phyloP scores from a whole-genome alignment of 2,888 invertebrate genomes.

The Phaedon cochleariae region DNA sequence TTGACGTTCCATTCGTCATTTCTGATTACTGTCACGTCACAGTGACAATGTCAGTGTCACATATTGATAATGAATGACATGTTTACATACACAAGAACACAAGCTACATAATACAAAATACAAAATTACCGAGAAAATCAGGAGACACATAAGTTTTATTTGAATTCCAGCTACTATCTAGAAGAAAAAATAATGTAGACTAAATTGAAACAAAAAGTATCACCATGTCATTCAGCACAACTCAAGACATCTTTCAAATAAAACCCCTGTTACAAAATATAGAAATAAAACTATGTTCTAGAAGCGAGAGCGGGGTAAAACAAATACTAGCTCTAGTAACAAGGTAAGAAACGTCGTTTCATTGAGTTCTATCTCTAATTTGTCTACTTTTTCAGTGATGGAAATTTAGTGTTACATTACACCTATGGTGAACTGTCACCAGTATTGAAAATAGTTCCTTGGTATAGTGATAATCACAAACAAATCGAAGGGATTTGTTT shows the following conservation, averaged over 20 bases:
- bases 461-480: constrained; percentile 59
- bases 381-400: constrained; percentile 49
- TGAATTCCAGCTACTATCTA: not conserved
- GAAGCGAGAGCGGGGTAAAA: constrained; percentile 61
- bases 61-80: no score
- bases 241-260: constrained; percentile 58
- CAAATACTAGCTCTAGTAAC: constrained; percentile 55
- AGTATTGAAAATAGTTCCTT: constrained; percentile 58
- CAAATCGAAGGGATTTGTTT: constrained; percentile 78
- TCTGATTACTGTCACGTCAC: no score
- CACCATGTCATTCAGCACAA: constrained; percentile 34
- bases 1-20: no score
- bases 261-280: constrained; percentile 59
- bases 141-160: no score
- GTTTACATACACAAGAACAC: no score
- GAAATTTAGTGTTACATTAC: constrained; percentile 59
- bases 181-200: constrained; percentile 20
- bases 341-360: constrained; percentile 46
- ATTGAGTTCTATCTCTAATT: not conserved
- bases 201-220: constrained; percentile 20
- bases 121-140: no score
- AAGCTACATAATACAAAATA: no score
- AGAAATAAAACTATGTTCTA: constrained; percentile 56
- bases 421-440: constrained; percentile 59
- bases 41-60: no score